phyloP scores from a whole-genome alignment of 2,113 vertebrate species.

The Epinephelus moara region DNA sequence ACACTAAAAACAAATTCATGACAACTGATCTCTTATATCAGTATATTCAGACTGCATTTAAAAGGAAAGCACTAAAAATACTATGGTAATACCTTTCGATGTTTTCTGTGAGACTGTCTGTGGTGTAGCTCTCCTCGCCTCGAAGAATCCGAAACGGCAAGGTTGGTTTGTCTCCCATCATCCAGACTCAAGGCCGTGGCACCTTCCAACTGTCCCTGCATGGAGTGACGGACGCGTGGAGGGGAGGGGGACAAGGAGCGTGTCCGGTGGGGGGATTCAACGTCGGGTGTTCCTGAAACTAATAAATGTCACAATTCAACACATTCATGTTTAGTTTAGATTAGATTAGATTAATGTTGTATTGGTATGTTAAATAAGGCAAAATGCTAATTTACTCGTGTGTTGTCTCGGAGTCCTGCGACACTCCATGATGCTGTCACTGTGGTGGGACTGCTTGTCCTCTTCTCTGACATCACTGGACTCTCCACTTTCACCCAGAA shows the following conservation, averaged over 20 bases:
- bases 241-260: slow-evolving; percentile 88
- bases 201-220: slow-evolving; percentile 58
- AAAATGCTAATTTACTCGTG: slow-evolving; percentile 83
- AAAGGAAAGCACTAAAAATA: neutral
- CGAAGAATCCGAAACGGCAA: slow-evolving; percentile 53
- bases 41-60: neutral
- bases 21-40: neutral
- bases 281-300: slow-evolving; percentile 61
- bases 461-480: slow-evolving; percentile 78
- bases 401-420: slow-evolving; percentile 63
- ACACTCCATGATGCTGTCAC: slow-evolving; percentile 88
- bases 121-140: slow-evolving; percentile 70
- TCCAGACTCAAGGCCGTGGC: slow-evolving; percentile 56
- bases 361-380: neutral
- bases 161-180: slow-evolving; percentile 63
- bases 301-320: neutral
- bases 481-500: slow-evolving; percentile 78
- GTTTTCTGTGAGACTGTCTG: slow-evolving; percentile 71
- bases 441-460: slow-evolving; percentile 89
- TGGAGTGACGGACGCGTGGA: slow-evolving; percentile 52
- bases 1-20: neutral
- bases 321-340: neutral
- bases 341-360: neutral
- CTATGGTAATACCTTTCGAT: slow-evolving; percentile 53
- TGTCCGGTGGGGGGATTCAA: slow-evolving; percentile 65